Evolutionary conservation across 2,797 vertebrate genomes (phyloP).

Genomic region (Peromyscus attwateri): DNA sequence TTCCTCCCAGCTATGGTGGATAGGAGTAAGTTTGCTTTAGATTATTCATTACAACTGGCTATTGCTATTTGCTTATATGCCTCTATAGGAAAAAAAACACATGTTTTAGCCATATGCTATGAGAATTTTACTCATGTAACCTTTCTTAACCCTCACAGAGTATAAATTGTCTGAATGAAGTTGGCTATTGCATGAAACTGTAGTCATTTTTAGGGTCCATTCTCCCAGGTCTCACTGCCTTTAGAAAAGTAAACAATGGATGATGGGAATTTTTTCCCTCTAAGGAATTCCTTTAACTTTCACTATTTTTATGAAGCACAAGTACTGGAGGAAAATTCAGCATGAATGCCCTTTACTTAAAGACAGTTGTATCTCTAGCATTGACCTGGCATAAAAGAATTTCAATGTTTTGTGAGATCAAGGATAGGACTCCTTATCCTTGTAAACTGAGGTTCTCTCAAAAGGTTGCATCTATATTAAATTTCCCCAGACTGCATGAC

Average conservation of each 20-base stretch:
- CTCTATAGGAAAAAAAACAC: neutral
- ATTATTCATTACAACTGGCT: too few relatives aligned
- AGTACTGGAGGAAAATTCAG: slow-evolving; percentile 22
- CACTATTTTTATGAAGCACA: slow-evolving; percentile 14
- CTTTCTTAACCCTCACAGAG: neutral
- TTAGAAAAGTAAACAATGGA: neutral
- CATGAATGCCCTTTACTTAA: neutral
- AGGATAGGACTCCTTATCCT: neutral
- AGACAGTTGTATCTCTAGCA: neutral
- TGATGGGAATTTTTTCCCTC: neutral
- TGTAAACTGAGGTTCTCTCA: neutral
- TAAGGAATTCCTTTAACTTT: neutral
- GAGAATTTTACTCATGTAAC: neutral
- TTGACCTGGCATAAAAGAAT: slow-evolving; percentile 17
- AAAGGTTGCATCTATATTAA: neutral
- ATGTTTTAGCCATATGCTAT: neutral
- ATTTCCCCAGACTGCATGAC: neutral
- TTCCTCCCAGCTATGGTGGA: neutral
- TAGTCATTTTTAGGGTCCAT: neutral
- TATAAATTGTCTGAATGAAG: neutral
- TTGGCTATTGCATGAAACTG: neutral
- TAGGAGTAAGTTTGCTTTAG: neutral
- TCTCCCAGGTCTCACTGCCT: neutral
- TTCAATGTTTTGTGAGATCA: neutral
- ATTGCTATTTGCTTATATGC: neutral